phyloP scores from a whole-genome alignment of 2,888 invertebrate species.

The Camptogramma bilineatum region DNA sequence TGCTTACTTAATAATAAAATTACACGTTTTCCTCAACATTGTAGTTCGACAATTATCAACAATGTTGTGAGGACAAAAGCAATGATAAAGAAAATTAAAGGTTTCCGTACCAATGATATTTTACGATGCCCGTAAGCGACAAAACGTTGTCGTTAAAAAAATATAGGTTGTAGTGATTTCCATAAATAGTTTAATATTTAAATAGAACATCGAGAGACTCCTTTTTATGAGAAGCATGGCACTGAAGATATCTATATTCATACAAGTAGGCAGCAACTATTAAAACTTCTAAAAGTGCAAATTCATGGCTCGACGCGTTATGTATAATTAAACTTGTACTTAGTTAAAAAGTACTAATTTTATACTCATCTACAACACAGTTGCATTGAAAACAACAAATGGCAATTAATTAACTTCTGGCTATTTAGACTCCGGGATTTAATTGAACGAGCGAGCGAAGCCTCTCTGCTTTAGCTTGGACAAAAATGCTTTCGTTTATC shows the following conservation, averaged over 20 bases:
- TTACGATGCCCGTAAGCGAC: slow-evolving; percentile 81
- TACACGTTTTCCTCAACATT: slow-evolving; percentile 56
- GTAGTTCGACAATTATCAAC: slow-evolving; percentile 70
- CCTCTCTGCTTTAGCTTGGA: too few species aligned
- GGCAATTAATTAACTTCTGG: slow-evolving; percentile 65
- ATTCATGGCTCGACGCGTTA: too few species aligned
- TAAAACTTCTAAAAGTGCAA: too few species aligned
- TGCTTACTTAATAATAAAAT: slow-evolving; percentile 27
- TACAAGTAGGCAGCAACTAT: too few species aligned
- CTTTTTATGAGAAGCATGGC: background rate
- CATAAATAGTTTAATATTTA: slow-evolving; percentile 42
- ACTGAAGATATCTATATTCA: too few species aligned
- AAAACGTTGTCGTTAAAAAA: slow-evolving; percentile 75
- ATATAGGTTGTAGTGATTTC: slow-evolving; percentile 61
- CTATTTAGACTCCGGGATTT: slow-evolving; percentile 54
- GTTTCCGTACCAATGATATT: slow-evolving; percentile 78
- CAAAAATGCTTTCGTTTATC: too few species aligned
- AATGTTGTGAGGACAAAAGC: slow-evolving; percentile 71
- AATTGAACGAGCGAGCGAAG: too few species aligned
- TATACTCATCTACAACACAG: slow-evolving; percentile 31
- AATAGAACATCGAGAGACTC: slow-evolving; percentile 34
- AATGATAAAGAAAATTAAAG: slow-evolving; percentile 81
- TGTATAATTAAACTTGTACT: too few species aligned
- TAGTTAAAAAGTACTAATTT: too few species aligned
- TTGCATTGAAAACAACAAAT: slow-evolving; percentile 69